Base-by-base conservation (phyloP, 1,140 invertebrate genomes). In the Caenorhabditis brenneri region DNA sequence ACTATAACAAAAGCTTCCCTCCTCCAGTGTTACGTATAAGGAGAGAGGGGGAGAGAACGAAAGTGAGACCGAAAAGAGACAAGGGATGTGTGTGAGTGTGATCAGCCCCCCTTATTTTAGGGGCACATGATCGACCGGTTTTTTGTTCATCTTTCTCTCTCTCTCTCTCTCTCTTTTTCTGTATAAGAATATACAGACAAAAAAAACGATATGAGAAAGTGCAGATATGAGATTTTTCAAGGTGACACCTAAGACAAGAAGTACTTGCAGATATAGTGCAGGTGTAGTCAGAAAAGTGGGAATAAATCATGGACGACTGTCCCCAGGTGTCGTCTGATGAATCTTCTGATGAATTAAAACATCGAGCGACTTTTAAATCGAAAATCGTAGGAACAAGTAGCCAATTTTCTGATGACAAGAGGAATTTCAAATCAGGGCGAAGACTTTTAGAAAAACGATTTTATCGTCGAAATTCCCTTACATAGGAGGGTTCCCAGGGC, bases 101-200 rank as follows among this genome's bases (percentile, higher is more conserved):
- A 74, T 74, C 36, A 74, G 60, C 60, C 60, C 31, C 60, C 33
- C 42, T 12, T 16, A 46, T 9, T 16, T 74, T 22, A 29, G 16
- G 36, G 65, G 65, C 65, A 74, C 65, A 74, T 74, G 65, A 74
- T 74, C 65, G 65, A 74, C 65, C 65, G 65, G 65, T 74, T 74
- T 74, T 74, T 42, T 12, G 39, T 6, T 42, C 39, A 42, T 42
- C 39, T 5, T 12, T 42, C 39, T 5, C n/a, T n/a, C n/a, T 42
- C 39, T 12, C 39, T 12, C 65, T 19, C 33, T 31, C 36, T 29
- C n/a, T 36, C 53, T 27, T 55, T 10, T 24, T 27, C 22, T 10
- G 15, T 36, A n/a, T 42, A 16, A n/a, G 65, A 74, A 74, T 22
- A 74, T 29, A 55, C n/a, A n/a, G 31, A 42, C 22, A n/a, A 24